Percentiles rank a stretch among this genome's conserved stretches.
These are phyloP conservation scores for Sinosuthora webbiana DNA, from an alignment of 2,113 vertebrate species.

Conservation along the genomic window DNA sequence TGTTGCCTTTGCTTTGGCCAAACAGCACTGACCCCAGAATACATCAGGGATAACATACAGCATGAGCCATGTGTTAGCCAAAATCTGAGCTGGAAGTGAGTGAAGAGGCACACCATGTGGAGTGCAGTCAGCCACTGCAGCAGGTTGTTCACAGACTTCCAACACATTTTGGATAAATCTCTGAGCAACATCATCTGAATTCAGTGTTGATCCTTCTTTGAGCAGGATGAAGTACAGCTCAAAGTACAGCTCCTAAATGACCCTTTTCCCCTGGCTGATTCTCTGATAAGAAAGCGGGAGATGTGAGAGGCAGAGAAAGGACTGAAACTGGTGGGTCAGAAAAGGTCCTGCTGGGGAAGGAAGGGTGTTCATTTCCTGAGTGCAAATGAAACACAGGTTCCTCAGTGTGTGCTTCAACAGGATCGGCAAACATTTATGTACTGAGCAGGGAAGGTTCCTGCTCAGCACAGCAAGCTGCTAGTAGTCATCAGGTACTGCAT, in stretches of 20 bases:
- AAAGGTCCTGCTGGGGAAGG: not conserved
- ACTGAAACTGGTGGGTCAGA: not conserved
- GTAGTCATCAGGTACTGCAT: not conserved
- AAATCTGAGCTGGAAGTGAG: not conserved
- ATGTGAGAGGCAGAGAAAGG: not conserved
- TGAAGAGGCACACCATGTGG: not conserved
- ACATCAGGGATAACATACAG: not conserved
- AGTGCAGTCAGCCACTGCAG: not conserved
- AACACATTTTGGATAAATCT: not conserved
- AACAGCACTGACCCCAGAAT: not conserved
- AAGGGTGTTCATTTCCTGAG: not conserved
- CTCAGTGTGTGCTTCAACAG: not conserved
- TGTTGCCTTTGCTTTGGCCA: not conserved
- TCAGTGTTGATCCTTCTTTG: not conserved
- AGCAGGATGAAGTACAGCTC: not conserved
- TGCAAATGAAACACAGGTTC: not conserved
- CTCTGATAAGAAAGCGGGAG: not conserved
- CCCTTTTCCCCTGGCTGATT: not conserved
- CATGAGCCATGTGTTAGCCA: not conserved
- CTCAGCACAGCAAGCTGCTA: constrained; percentile 7
- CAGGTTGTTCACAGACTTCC: not conserved
- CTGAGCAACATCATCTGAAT: not conserved
- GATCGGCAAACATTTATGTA: not conserved
- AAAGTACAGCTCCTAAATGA: not conserved
- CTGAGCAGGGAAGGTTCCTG: not conserved